Percentiles rank a stretch among this genome's conserved stretches.
Conservation (phyloP, 2,113 vertebrate genomes). For the Suncus etruscus region DNA sequence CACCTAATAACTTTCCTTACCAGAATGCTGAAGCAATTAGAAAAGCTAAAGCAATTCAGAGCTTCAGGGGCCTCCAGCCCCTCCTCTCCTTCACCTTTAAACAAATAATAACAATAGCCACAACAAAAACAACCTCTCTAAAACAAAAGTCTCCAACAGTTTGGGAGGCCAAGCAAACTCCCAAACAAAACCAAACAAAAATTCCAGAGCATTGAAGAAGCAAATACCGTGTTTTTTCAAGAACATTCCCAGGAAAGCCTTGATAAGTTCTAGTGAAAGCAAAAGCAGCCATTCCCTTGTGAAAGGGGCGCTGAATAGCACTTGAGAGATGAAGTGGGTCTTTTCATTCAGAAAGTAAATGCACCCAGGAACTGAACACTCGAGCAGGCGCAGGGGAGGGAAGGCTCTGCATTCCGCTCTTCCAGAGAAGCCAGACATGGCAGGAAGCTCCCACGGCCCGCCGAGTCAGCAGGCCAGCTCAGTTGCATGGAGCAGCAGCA, state of each 20-base stretch:
- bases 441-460: rapidly evolving
- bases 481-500: conserved; percentile 62
- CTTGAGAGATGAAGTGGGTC: conserved; percentile 28
- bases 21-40: conserved; percentile 79
- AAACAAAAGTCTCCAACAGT: conserved; percentile 56
- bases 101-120: not conserved
- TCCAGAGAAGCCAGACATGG: not conserved
- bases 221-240: conserved; percentile 34
- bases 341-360: conserved; percentile 54
- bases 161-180: conserved; percentile 45
- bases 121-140: conserved; percentile 37
- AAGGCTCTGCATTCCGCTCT: conserved; percentile 12
- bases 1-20: conserved; percentile 85
- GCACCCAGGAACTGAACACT: conserved; percentile 34
- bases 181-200: conserved; percentile 67
- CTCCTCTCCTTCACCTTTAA: conserved; percentile 22
- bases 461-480: rapidly evolving
- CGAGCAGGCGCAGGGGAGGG: not conserved
- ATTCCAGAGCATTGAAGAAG: conserved; percentile 9
- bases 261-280: conserved; percentile 27
- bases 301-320: not conserved
- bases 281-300: conserved; percentile 35
- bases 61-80: conserved; percentile 21
- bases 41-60: conserved; percentile 57
- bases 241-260: conserved; percentile 50